Evolutionary conservation across 2,113 vertebrate genomes (phyloP), one percentile per base, ranked within the genome.

Genomic region (Strix uralensis): DNA sequence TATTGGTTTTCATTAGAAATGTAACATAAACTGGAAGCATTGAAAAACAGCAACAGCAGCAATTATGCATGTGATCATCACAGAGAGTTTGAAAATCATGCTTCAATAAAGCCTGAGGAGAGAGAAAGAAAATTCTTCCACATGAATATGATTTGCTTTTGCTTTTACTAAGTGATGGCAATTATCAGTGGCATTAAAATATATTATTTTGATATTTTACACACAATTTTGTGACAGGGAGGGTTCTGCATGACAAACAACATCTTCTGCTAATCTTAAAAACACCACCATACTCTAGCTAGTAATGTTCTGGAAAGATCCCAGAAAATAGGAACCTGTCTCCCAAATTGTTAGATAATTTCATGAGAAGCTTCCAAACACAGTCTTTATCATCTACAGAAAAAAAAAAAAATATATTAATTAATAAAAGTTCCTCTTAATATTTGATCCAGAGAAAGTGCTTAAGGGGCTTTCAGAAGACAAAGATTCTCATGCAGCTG

Each of bases 401-500:
- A 21, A 63, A 61, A 62, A 66, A 66, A 75, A 20, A 16, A 11
- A 23, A 15, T 17, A 65, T 49, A 94, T 92, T 82, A 85, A 90
- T 94, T 92, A 95, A 91, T 96, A 79, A n/a, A 86, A 91, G 34
- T 94, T 79, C 34, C 52, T 89, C 83, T 89, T 96, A 96, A 94
- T 95, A 94, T 84, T 79, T 94, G 94, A 96, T 94, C 92, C 54
- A 92, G 69, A 94, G 36, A 94, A 94, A 94, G 62, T 36, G 54
- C 83, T 94, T 96, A 91, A 91, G 77, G 91, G 54, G 69, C 34
- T 95, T 94, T 97, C 70, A 87, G 77, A 94, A 96, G 83, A 95
- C 92, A 91, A 95, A 92, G 92, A 94, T 91, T 86, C 73, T 93
- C 73, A 72, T 92, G 88, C 92, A 96, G 95, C 94, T 96, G 97